Base-by-base conservation (phyloP, 2,888 invertebrate genomes). In the Phania funesta region DNA sequence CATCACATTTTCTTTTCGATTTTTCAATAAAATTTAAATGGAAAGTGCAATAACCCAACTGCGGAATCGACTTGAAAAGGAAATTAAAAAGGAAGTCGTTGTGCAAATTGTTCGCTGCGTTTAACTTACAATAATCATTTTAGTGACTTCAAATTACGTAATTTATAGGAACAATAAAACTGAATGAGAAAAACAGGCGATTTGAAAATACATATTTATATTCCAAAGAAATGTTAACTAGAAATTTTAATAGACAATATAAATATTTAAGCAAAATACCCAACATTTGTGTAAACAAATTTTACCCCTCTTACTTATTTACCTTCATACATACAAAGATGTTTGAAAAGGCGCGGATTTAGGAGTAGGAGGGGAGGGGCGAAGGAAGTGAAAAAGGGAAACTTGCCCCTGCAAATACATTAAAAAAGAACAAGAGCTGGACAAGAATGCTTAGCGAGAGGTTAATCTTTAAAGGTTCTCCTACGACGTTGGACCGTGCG, bases 31-130 rank as follows among this genome's bases (percentile, higher is more conserved):
- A 41, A 58, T 46, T 56, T 22, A 13, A 29, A 48, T 58, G 22
- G 22, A 24, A 29, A 46, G 35, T 20, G 38, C 60, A 60, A 26
- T 26, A 54, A 54, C 22, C 44, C 8, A 29, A 24, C 13, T 60
- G 52, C 9, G 5, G 38, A 81, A 73, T 73, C 67, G 38, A 76
- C 73, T 76, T 67, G 35, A 67, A 71, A 67, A 67, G 81, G 81
- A 81, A 81, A 81, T 81, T 76, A 62, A 73, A 77, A 76, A 48
- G 71, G 71, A 80, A 60, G 18, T 64, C 22, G 75, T 58, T 62
- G 52, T 68, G 56, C 65, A 75, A 80, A 74, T 80, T 68, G 62
- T 48, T 74, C 68, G 32, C 44, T 24, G 44, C 32, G 13, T 13
- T 54, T 3, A 41, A 52, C 13, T 20, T 11, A 20, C 16, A 35